A percentile compares a stretch with the other conserved stretches of the same genome.
These are phyloP conservation scores for Hestina assimilis DNA, from an alignment of 1,140 invertebrate species.

Conservation along the genomic window DNA sequence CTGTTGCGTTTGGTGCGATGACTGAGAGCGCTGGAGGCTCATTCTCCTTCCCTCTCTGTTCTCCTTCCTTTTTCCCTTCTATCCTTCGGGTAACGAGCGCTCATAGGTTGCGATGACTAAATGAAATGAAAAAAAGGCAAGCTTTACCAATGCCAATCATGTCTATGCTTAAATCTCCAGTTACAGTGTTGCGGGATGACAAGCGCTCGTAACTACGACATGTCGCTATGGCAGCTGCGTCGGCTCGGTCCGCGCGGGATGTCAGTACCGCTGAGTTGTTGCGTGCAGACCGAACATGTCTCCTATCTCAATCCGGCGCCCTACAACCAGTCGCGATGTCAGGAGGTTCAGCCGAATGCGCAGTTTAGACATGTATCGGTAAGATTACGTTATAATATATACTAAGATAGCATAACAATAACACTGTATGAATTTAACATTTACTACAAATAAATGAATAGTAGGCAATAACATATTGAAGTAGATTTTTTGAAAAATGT, in stretches of 20 bases:
- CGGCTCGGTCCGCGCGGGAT: constrained; percentile 84
- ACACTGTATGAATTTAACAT: no score
- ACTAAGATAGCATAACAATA: neutral
- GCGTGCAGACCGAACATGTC: constrained; percentile 81
- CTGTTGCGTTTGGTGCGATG: no score
- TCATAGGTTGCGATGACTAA: no score
- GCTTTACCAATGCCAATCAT: no score
- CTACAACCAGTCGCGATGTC: constrained; percentile 84
- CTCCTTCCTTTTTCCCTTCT: no score
- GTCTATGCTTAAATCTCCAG: constrained; percentile 78
- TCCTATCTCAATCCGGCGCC: constrained; percentile 89
- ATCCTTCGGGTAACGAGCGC: no score
- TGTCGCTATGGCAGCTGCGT: constrained; percentile 88
- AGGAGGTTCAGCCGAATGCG: constrained; percentile 81
- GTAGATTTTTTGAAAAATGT: no score
- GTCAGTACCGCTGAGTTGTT: constrained; percentile 88
- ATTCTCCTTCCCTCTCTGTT: no score
- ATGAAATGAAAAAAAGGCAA: no score
- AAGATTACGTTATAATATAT: constrained; percentile 29
- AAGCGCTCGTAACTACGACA: constrained; percentile 88
- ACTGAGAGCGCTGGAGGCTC: no score
- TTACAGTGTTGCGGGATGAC: constrained; percentile 91
- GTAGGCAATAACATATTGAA: no score
- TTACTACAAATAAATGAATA: no score
- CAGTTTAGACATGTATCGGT: constrained; percentile 81